phyloP scores from a whole-genome alignment of 2,797 vertebrate species.

The Florisuga fusca region DNA sequence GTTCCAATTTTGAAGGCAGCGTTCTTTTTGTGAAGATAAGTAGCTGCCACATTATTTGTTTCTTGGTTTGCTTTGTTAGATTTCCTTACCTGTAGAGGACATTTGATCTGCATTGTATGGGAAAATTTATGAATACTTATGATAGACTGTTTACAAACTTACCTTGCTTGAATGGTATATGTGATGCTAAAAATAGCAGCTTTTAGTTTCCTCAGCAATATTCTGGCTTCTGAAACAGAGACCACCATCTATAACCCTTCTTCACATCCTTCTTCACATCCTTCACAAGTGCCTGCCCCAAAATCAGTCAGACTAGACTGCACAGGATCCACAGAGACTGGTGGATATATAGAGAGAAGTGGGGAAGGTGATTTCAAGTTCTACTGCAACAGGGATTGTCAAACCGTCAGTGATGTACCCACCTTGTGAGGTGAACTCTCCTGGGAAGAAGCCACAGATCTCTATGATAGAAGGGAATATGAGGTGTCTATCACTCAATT shows the following conservation, averaged over 20 bases:
- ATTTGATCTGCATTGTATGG: not conserved
- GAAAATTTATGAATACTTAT: not conserved
- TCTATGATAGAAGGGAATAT: not conserved
- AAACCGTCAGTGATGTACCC: not conserved
- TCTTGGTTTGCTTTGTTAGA: not conserved
- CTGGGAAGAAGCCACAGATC: not conserved
- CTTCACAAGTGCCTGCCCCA: no score
- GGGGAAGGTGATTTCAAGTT: not conserved
- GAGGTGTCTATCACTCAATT: not conserved
- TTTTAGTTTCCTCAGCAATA: not conserved
- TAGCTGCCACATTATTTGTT: accelerated
- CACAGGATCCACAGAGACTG: not conserved
- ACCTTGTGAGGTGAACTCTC: not conserved
- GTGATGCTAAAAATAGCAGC: not conserved
- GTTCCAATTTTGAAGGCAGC: not conserved
- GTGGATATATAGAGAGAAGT: not conserved
- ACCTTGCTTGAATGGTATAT: not conserved
- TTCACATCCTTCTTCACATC: not conserved
- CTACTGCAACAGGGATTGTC: not conserved
- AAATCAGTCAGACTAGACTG: no score
- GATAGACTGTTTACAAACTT: not conserved
- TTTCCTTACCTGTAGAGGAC: not conserved
- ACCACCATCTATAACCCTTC: not conserved
- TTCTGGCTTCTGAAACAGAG: not conserved
- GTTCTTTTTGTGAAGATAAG: not conserved